A percentile compares a stretch with the other conserved stretches of the same genome.
Evolutionary conservation across 2,888 invertebrate species (phyloP).

Genomic region (Cryptus armator): DNA sequence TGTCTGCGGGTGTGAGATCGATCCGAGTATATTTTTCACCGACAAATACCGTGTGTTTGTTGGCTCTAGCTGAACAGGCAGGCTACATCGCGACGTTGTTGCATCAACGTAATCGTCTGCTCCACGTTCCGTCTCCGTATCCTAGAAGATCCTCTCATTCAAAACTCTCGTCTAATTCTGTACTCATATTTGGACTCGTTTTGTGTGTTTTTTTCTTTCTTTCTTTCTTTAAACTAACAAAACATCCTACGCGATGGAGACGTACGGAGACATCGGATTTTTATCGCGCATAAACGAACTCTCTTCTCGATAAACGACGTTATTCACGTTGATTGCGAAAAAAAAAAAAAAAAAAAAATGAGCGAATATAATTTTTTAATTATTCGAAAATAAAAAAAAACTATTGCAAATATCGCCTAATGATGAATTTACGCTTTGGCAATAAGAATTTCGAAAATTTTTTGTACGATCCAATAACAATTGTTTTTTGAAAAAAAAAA

Average conservation of each 20-base stretch:
- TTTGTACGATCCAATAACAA: background rate
- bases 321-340: background rate
- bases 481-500: background rate
- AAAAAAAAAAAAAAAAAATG: slow-evolving; percentile 4
- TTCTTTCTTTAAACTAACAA: slow-evolving; percentile 15
- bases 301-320: background rate
- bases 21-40: slow-evolving; percentile 75
- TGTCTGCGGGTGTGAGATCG: slow-evolving; percentile 78
- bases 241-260: slow-evolving; percentile 15
- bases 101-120: slow-evolving; percentile 81
- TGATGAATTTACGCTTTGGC: background rate
- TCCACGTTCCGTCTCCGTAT: slow-evolving; percentile 81
- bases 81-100: slow-evolving; percentile 80
- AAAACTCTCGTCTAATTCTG: slow-evolving; percentile 55
- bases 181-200: slow-evolving; percentile 46
- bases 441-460: background rate
- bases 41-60: slow-evolving; percentile 66
- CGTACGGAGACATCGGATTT: background rate
- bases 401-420: background rate
- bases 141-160: slow-evolving; percentile 78
- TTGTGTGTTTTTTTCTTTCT: background rate
- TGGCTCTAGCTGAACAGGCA: slow-evolving; percentile 80
- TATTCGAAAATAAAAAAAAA: background rate
- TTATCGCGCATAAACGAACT: background rate
- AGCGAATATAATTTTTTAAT: background rate